Evolutionary conservation across 2,113 vertebrate genomes (phyloP), one percentile per base, ranked within the genome.

Genomic region (Pluvialis apricaria): DNA sequence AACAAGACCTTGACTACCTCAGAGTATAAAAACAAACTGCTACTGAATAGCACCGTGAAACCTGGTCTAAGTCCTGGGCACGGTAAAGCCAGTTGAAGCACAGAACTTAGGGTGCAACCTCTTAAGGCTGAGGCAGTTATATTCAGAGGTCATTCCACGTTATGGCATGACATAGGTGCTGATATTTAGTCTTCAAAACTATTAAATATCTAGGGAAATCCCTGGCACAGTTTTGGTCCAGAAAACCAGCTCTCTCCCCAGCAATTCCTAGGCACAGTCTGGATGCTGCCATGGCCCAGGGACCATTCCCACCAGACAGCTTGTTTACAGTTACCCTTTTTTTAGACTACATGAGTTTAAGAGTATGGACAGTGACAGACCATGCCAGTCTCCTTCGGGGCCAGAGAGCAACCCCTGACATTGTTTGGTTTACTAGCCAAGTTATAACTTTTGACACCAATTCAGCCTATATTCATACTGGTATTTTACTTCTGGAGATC

Each of bases 1-100:
- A 88, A 88, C 70, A 96, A 55, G 68, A 66, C 79, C 77, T 88
- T 47, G 16, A 38, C 94, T 97, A 93, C 94, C 97, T 97, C 96
- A 95, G 88, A 88, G 60, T 95, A 73, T 65, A 88, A 66, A 95
- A 96, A 64, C 7, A 40, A 82, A 75, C 10, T 49, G 21, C 19
- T 77, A 11, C 34, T 29, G 58, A 80, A 25, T 26, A 69, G 22
- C 20, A 47, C 10, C 20, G 0, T 28, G 44, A 73, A 90, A 47
- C 29, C 21, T 24, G 38, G 3, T 31, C 29, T 9, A 51, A 38
- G 31, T 25, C 72, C 51, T 64, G 40, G 83, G 5, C 9, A 8
- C 6, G 14, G 20, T 10, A n/a, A 66, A 71, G 10, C 24, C 31
- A 36, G n/a, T 1, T 21, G 47, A 90, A 79, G 38, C 32, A 66